Evolutionary conservation across 2,113 vertebrate genomes (phyloP), one percentile per base, ranked within the genome.

Genomic region (Thymallus thymallus): DNA sequence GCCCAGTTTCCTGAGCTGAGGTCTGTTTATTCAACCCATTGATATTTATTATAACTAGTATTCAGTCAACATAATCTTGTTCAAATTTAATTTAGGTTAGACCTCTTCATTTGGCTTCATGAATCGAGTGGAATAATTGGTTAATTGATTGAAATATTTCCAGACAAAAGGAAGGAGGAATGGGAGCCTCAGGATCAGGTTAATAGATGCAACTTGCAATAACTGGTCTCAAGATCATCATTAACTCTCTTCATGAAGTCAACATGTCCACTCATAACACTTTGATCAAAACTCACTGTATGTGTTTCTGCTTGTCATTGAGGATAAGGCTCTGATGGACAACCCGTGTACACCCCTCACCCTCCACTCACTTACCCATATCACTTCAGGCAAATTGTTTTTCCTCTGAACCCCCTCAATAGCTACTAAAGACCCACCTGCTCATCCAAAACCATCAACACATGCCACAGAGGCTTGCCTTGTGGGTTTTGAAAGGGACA

Each of bases 341-440:
- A 85, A 92, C 85, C 90, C 94, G 83, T 84, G 88, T 78, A 87
- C 91, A 92, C 92, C 94, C 92, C 92, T 91, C 86, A 91, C 94
- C 94, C 93, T 93, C 91, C 94, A 92, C 94, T 95, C 94, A 95
- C 94, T 95, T 95, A 93, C 91, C 94, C 92, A 87, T 94, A 95
- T 96, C 94, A 95, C 94, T 96, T 94, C 94, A 94, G 95, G 95
- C 94, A 95, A 95, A 95, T 94, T 95, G 95, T 96, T 96, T 95
- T 96, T 93, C 93, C 93, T 88, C 90, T 76, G 91, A 94, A 93
- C 93, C 94, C 93, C 93, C 92, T 94, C 93, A 91, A 94, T 93
- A 93, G 93, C 92, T 92, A 90, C 94, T 96, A 96, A 97, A 94
- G 95, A 97, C 94, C 95, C 95, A 95, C 94, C 94, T 95, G 94